Conservation (phyloP, 2,888 invertebrate species). For the Serripes groenlandicus region DNA sequence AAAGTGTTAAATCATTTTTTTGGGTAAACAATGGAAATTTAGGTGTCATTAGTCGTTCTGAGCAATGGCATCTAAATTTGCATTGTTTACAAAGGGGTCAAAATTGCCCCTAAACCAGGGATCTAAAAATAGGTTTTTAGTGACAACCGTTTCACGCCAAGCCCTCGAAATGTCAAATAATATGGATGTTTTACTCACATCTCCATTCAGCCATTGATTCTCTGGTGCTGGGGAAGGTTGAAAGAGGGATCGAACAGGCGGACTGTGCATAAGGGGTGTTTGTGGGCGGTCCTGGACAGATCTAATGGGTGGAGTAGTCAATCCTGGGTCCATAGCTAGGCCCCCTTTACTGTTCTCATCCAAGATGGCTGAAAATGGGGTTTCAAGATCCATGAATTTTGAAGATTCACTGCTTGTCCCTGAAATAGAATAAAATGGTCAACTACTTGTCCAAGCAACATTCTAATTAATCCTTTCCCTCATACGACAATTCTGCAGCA, state of each 20-base stretch:
- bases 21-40: too few relatives aligned
- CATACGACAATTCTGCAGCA: too few relatives aligned
- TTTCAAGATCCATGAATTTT: slow-evolving; percentile 47
- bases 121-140: too few relatives aligned
- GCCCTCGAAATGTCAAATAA: too few relatives aligned
- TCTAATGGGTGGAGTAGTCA: slow-evolving; percentile 62
- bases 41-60: too few relatives aligned
- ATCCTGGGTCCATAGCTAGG: slow-evolving; percentile 43
- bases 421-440: background rate
- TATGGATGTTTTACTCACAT: slow-evolving; percentile 89
- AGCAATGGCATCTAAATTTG: too few relatives aligned
- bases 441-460: background rate
- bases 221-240: slow-evolving; percentile 56
- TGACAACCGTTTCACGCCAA: too few relatives aligned
- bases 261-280: slow-evolving; percentile 46
- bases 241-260: slow-evolving; percentile 62
- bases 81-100: too few relatives aligned
- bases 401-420: slow-evolving; percentile 11
- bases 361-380: slow-evolving; percentile 51
- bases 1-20: too few relatives aligned
- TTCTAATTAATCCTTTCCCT: too few relatives aligned
- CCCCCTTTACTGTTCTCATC: slow-evolving; percentile 45
- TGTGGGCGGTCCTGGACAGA: slow-evolving; percentile 16
- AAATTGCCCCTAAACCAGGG: too few relatives aligned
- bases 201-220: slow-evolving; percentile 90